Conservation (phyloP, 2,888 invertebrate species). For the Melanotus villosus region DNA sequence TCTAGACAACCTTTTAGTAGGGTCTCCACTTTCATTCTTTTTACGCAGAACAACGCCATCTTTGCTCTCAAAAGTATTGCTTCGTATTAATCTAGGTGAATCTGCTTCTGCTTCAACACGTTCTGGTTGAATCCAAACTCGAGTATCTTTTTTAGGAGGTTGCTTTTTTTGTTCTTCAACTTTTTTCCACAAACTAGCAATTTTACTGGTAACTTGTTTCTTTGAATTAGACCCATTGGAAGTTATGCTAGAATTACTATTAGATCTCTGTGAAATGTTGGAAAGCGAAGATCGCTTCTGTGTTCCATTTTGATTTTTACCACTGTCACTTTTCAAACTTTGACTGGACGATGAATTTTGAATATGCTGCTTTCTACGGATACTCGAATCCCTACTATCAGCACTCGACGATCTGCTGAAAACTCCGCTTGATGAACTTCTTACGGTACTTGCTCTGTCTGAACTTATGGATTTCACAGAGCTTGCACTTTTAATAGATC, state of each 20-base stretch:
- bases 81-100: conserved; percentile 71
- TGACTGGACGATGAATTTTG: conserved; percentile 72
- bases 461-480: conserved; percentile 60
- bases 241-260: conserved; percentile 75
- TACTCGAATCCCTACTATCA: conserved; percentile 61
- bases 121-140: conserved; percentile 62
- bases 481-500: conserved; percentile 53
- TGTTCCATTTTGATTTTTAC: conserved; percentile 45
- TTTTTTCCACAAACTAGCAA: conserved; percentile 85
- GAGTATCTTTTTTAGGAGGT: conserved; percentile 68
- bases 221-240: conserved; percentile 67
- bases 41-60: conserved; percentile 54
- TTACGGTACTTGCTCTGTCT: conserved; percentile 54
- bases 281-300: conserved; percentile 52
- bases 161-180: conserved; percentile 79
- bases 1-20: conserved; percentile 68
- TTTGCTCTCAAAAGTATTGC: conserved; percentile 77
- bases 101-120: conserved; percentile 15
- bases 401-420: conserved; percentile 66
- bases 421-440: conserved; percentile 49
- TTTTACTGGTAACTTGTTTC: conserved; percentile 83
- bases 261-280: conserved; percentile 66
- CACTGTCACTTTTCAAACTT: conserved; percentile 70
- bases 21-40: conserved; percentile 58
- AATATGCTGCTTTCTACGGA: conserved; percentile 59